phyloP scores from a whole-genome alignment of 2,888 invertebrate species.

The Tetrapedia diversipes region DNA sequence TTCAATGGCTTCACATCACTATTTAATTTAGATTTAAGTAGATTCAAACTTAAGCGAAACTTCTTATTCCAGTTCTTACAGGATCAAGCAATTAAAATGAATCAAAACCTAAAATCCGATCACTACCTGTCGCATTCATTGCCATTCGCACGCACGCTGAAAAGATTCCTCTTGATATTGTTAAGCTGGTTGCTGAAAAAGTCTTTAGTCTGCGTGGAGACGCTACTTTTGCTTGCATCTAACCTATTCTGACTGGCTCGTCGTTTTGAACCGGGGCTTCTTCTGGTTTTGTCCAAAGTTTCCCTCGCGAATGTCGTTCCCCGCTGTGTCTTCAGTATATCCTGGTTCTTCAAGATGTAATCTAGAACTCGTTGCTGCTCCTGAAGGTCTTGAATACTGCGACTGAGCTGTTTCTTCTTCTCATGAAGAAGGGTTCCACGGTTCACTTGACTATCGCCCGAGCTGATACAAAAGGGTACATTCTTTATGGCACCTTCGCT shows the following conservation, averaged over 20 bases:
- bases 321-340: conserved; percentile 70
- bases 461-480: conserved; percentile 47
- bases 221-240: conserved; percentile 46
- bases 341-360: conserved; percentile 75
- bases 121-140: conserved; percentile 74
- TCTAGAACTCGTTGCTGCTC: conserved; percentile 79
- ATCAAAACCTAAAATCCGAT: not conserved
- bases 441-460: conserved; percentile 59
- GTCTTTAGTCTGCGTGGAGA: conserved; percentile 47
- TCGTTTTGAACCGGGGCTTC: conserved; percentile 37
- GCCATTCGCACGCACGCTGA: conserved; percentile 64
- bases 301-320: conserved; percentile 70
- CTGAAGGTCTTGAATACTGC: conserved; percentile 79
- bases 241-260: conserved; percentile 33
- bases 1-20: too few relatives aligned
- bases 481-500: conserved; percentile 77
- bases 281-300: conserved; percentile 60
- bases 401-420: conserved; percentile 74
- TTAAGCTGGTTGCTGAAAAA: conserved; percentile 35
- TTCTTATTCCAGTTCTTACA: not conserved
- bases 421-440: conserved; percentile 53
- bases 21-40: too few relatives aligned
- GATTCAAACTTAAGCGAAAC: too few relatives aligned
- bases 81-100: not conserved
- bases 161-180: conserved; percentile 76